Evolutionary conservation across 2,888 invertebrate species (phyloP), one percentile per base, ranked within the genome.

Genomic region (Eulithis testata): DNA sequence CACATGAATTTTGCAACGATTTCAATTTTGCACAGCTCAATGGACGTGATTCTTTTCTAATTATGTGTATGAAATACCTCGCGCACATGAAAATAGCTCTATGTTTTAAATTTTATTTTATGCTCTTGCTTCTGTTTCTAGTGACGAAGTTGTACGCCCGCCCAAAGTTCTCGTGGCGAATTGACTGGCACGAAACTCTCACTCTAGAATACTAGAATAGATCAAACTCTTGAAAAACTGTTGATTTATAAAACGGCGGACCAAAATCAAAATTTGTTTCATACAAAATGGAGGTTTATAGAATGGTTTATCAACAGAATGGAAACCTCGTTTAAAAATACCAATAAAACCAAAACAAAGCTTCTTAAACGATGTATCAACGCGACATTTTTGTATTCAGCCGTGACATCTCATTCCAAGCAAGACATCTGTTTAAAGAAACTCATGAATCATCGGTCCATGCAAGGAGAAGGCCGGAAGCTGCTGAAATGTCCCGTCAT

Each of bases 401-500:
- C 53, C 37, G 44, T 60, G 66, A 67, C 59, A 64, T 40, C 66
- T 58, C 59, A 67, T 66, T 69, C 58, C 60, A 47, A 59, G 21
- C 44, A 57, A 72, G 75, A 74, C 73, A 76, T 70, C 73, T 69
- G 65, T 65, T 71, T 65, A 69, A 71, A 76, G 78, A 80, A 82
- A 79, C 75, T 75, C 76, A 80, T 85, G 83, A 82, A 82, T 86
- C 86, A 86, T 81, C 73, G 76, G 69, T 67, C 69, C 75, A 73
- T 72, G 78, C 75, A 73, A 75, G 66, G 54, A 62, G 77, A 72
- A 71, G 70, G 70, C 76, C 77, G 81, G 79, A 81, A 74, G 71
- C 73, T 57, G 71, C 71, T 70, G 72, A 78, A 83, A 78, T 78
- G 81, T 82, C 80, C 77, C 82, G 84, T 85, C 84, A 84, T 76